These are phyloP conservation scores for Podotricha telesiphe DNA, from an alignment of 2,888 invertebrate species.

Conservation along the genomic window DNA sequence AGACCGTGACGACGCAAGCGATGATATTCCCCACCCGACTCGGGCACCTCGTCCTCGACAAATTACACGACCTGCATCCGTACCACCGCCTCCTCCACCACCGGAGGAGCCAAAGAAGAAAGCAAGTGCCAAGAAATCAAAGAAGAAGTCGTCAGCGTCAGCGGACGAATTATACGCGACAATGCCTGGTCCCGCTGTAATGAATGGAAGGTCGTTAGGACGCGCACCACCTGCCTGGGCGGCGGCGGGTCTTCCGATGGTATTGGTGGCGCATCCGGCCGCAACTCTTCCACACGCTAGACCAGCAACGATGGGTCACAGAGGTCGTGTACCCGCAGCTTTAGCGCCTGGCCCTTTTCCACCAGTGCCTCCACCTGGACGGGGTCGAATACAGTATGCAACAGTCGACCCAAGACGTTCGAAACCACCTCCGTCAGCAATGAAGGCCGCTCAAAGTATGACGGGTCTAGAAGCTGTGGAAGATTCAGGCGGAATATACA, in stretches of 20 bases:
- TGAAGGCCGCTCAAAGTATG: conserved; percentile 87
- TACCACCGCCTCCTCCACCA: conserved; percentile 92
- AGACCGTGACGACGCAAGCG: conserved; percentile 89
- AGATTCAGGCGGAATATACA: conserved; percentile 89
- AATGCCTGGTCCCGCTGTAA: conserved; percentile 78
- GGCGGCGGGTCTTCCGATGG: conserved; percentile 74
- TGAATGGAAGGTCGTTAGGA: conserved; percentile 74
- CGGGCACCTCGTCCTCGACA: conserved; percentile 91
- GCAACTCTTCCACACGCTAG: conserved; percentile 76
- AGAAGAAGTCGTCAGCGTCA: conserved; percentile 83
- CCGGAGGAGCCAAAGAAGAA: conserved; percentile 87
- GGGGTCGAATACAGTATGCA: conserved; percentile 83
- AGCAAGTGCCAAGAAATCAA: conserved; percentile 81
- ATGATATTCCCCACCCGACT: conserved; percentile 84
- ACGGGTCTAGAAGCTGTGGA: conserved; percentile 87
- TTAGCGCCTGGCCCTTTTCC: conserved; percentile 75
- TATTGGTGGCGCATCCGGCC: conserved; percentile 76
- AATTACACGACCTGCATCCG: conserved; percentile 90
- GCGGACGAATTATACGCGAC: conserved; percentile 84
- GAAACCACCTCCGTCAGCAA: conserved; percentile 85
- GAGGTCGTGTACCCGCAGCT: conserved; percentile 85
- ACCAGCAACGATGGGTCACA: conserved; percentile 80
- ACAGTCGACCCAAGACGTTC: conserved; percentile 86
- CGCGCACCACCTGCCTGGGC: conserved; percentile 78
- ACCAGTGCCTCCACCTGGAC: conserved; percentile 65